Base-by-base conservation (phyloP, 2,797 vertebrate species). In the Synaphobranchus kaupii region DNA sequence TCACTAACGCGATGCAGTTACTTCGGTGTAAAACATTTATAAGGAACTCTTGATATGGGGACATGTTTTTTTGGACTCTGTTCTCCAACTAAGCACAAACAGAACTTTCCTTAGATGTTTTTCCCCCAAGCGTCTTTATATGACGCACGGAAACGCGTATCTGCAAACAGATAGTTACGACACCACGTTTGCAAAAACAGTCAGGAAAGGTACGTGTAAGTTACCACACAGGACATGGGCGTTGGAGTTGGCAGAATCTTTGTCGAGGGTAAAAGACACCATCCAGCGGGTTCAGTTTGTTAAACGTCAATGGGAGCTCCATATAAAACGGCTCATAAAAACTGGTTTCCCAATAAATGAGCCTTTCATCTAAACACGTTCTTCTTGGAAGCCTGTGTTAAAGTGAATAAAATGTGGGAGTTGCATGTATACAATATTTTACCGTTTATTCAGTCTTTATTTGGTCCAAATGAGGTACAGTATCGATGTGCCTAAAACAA, bases 31-130 rank as follows among this genome's bases (percentile, higher is more conserved):
- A 12, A 76, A 2, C 68, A 73, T 81, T 82, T 13, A 50, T 44
- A n/a, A 25, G n/a, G 47, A 52, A 9, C 80, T 82, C 47, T 52
- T 52, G 44, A 48, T 9, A 52, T 7, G 20, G 22, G 15, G 20
- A 9, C 44, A 6, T 73, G 63, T 84, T 83, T 48, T 68, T 84
- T 86, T 44, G 68, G 83, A 92, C 90, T 91, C 89, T 87, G 88
- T 89, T 84, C 91, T 39, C 84, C 82, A 50, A 85, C 52, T n/a
- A 13, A 5, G 34, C 1, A 85, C 50, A 58, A n/a, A 60, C 60
- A 56, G 28, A 52, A n/a, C n/a, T 80, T 48, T 44, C 39, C n/a
- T 68, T 68, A 2, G 10, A 12, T 71, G 66, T 71, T 68, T 68
- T 31, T 17, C 31, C 34, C 73, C 13, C 4, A 4, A n/a, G 48